These are phyloP conservation scores for Mormyrus iriodes DNA, from an alignment of 2,113 vertebrate species.

Conservation along the genomic window DNA sequence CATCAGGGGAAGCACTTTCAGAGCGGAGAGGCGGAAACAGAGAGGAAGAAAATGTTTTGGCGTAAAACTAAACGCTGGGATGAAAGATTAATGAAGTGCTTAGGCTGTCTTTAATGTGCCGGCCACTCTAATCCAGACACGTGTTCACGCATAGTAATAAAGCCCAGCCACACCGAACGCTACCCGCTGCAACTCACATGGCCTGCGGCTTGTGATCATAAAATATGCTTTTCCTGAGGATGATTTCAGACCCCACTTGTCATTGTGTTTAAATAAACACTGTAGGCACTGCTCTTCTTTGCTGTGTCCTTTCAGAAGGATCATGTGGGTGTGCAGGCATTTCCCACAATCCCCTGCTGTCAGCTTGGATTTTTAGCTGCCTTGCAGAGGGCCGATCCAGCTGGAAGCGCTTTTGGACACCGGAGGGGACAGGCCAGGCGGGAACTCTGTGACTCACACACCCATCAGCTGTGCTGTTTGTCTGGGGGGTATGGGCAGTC, in stretches of 20 bases:
- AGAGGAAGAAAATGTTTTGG: background rate
- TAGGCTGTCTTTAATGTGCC: background rate
- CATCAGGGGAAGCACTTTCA: too few relatives aligned
- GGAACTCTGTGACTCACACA: background rate
- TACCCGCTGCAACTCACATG: background rate
- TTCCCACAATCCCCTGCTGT: conserved; percentile 10
- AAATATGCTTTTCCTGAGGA: background rate
- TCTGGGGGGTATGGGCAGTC: too few relatives aligned
- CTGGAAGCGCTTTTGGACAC: background rate
- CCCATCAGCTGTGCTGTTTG: background rate
- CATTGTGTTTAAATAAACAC: background rate
- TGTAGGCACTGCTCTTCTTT: background rate
- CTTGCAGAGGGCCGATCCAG: background rate
- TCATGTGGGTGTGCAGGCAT: background rate
- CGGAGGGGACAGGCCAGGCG: background rate
- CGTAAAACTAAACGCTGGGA: background rate
- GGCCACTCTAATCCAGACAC: background rate
- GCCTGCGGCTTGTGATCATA: background rate
- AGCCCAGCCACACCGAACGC: background rate
- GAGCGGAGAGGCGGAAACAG: background rate
- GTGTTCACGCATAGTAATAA: background rate
- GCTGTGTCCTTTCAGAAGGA: background rate
- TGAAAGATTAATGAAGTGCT: background rate
- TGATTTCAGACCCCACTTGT: background rate
- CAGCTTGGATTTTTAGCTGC: background rate